Evolutionary conservation across 2,113 vertebrate genomes (phyloP).

Genomic region (Maccullochella peelii): DNA sequence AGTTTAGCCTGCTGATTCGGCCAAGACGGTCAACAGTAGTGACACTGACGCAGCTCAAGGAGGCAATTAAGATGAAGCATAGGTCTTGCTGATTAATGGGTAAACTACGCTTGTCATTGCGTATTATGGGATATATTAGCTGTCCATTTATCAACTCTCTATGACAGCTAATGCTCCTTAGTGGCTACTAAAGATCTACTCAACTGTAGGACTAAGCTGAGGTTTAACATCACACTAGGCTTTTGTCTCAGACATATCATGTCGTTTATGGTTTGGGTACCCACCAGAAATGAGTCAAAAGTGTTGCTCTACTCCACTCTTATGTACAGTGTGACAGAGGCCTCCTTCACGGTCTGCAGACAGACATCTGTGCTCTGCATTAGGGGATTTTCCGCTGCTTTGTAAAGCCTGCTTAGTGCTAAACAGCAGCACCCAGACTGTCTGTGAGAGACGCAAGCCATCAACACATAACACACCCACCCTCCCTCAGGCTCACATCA

Average conservation of each 20-base stretch:
- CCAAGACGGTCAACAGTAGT: too few species aligned
- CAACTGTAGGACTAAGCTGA: background rate
- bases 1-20: background rate
- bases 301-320: constrained; percentile 17
- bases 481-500: constrained; percentile 45
- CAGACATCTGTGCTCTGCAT: constrained; percentile 74
- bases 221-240: background rate
- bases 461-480: constrained; percentile 58
- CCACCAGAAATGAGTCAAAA: constrained; percentile 9
- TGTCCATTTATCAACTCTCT: background rate
- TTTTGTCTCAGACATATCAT: background rate
- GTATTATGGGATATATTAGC: background rate
- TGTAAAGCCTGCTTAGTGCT: constrained; percentile 67
- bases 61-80: background rate
- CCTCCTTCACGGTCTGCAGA: constrained; percentile 54
- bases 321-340: constrained; percentile 23
- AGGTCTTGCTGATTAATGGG: background rate
- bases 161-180: background rate
- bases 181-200: background rate
- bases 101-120: background rate
- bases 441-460: constrained; percentile 41
- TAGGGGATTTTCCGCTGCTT: constrained; percentile 74
- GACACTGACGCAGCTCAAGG: background rate
- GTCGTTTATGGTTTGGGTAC: background rate
- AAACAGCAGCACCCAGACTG: constrained; percentile 65